Evolutionary conservation across 2,113 vertebrate genomes (phyloP).

Genomic region (Fregetta grallaria): DNA sequence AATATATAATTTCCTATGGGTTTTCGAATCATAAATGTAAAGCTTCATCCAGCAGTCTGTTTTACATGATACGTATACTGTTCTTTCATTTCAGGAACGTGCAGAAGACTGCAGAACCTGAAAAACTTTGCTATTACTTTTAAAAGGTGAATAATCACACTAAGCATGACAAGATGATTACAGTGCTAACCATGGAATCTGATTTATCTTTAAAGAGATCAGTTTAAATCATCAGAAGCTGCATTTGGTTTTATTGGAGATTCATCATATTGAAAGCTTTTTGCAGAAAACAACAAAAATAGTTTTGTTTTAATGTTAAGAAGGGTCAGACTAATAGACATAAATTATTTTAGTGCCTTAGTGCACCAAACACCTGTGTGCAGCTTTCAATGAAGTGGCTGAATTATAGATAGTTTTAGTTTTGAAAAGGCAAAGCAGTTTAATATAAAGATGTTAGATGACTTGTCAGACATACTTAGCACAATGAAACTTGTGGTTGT

Average conservation of each 20-base stretch:
- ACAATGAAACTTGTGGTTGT: background rate
- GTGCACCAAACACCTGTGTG: conserved; percentile 34
- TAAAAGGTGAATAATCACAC: conserved; percentile 64
- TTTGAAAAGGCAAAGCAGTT: conserved; percentile 19
- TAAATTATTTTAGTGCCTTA: conserved; percentile 41
- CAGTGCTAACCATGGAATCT: conserved; percentile 51
- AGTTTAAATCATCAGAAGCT: conserved; percentile 55
- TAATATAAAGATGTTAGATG: conserved; percentile 9
- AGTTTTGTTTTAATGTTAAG: conserved; percentile 56
- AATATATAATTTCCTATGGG: background rate
- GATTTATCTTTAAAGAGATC: conserved; percentile 59
- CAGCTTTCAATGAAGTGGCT: background rate
- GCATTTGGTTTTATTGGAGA: conserved; percentile 64
- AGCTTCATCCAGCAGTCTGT: background rate
- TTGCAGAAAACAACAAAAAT: conserved; percentile 61
- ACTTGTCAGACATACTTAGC: background rate
- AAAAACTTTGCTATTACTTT: conserved; percentile 54
- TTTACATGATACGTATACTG: background rate
- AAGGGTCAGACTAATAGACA: conserved; percentile 44
- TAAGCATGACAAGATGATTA: conserved; percentile 58
- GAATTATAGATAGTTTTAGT: conserved; percentile 37
- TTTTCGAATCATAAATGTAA: background rate
- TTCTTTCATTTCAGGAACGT: conserved; percentile 36
- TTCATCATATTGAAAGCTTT: conserved; percentile 66
- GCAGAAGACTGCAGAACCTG: conserved; percentile 27